Conservation (phyloP, 2,113 vertebrate genomes). For the Lampris incognitus region DNA sequence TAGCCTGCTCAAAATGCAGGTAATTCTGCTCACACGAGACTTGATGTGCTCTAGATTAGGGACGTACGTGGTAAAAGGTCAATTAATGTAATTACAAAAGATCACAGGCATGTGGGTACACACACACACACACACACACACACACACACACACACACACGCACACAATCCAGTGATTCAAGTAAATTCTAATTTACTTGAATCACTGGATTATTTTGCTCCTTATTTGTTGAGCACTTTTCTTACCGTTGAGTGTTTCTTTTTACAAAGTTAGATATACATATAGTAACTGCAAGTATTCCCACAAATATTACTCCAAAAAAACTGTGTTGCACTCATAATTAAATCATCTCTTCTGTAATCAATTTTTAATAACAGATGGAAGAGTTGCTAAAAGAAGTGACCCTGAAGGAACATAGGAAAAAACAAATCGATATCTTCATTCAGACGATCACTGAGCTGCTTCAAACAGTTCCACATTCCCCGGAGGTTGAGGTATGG, state of each 20-base stretch:
- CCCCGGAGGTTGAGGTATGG: conserved; percentile 83
- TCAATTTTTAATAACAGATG: conserved; percentile 78
- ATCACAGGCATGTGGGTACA: too few species aligned
- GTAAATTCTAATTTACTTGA: too few species aligned
- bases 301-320: neutral
- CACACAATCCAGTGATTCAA: too few species aligned
- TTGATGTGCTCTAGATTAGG: neutral
- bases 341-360: neutral
- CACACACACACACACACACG: too few species aligned
- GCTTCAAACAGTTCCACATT: conserved; percentile 82
- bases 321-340: too few species aligned
- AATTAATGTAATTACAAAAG: too few species aligned
- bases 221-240: too few species aligned
- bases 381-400: conserved; percentile 96
- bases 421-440: conserved; percentile 86
- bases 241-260: too few species aligned
- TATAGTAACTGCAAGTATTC: too few species aligned
- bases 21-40: conserved; percentile 48
- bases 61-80: neutral
- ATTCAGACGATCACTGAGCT: conserved; percentile 83
- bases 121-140: too few species aligned
- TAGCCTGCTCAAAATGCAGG: conserved; percentile 93
- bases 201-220: too few species aligned
- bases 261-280: too few species aligned
- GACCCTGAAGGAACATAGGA: conserved; percentile 87